Base-by-base conservation (phyloP, 2,888 invertebrate species). In the Lypha dubia region DNA sequence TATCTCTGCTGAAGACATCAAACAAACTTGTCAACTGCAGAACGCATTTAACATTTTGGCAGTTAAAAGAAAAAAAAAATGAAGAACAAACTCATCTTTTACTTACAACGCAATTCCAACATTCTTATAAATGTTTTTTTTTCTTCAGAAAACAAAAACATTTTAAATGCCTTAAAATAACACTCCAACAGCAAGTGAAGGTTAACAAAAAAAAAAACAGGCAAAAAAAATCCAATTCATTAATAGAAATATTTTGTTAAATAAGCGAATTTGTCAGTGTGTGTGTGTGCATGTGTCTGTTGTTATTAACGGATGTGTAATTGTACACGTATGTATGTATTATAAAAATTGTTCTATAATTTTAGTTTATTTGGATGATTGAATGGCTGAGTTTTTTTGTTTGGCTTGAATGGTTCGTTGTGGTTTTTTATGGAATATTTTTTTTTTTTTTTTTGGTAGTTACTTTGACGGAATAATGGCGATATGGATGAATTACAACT, bases 341-440 rank as follows among this genome's bases (percentile, higher is more conserved):
- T 22, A 75, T 44, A 65, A 77, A 83, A 77, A 68, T 62, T 62
- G 79, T 79, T 83, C 79, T 77, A 73, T 62, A 73, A 77, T 63
- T 81, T 75, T 62, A n/a, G 32, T 68, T 74, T 60, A 68, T 68
- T 62, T 65, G 13, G 44, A 22, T 44, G 22, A 5, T 24, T 58
- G 13, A 35, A 17, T 62, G n/a, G 13, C 15, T 67, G 49, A 1
- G n/a, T n/a, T n/a, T n/a, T n/a, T n/a, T 15, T 62, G 38, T 17
- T 51, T 38, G 38, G 24, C 13, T 67, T 46, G 22, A 46, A 32
- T 44, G 44, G 32, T n/a, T n/a, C n/a, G n/a, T 56, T 73, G 73
- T 49, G 60, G 35, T 73, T 46, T 73, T 60, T 73, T 60, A 32
- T 60, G 49, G n/a, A 32, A 58, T 20, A 44, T 53, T 38, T 35